Conservation (phyloP, 2,888 invertebrate genomes). For the Apamea epomidion region DNA sequence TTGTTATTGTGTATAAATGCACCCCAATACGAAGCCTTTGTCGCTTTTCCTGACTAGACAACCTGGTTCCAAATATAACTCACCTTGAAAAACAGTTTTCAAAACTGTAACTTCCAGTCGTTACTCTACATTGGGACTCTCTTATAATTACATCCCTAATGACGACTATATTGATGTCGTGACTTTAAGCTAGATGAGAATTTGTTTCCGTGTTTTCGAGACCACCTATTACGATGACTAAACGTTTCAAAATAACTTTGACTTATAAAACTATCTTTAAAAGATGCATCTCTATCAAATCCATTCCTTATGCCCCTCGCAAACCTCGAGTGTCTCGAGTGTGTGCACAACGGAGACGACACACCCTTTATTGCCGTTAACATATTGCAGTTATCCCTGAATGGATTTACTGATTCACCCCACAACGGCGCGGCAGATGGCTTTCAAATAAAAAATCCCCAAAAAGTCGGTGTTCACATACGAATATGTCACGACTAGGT, state of each 20-base stretch:
- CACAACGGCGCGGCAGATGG: not conserved
- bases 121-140: not conserved
- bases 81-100: not conserved
- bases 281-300: not conserved
- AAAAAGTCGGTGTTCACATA: not conserved
- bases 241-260: not conserved
- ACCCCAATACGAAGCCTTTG: too few relatives aligned
- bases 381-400: not conserved
- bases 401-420: conserved; percentile 8
- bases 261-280: not conserved
- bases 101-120: not conserved
- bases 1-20: too few relatives aligned
- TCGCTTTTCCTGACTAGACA: too few relatives aligned
- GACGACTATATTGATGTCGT: not conserved
- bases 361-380: not conserved
- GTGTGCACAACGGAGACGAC: not conserved
- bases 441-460: conserved; percentile 4
- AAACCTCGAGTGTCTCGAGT: not conserved
- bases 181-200: too few relatives aligned
- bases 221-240: not conserved
- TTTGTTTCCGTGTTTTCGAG: not conserved
- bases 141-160: not conserved
- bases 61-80: too few relatives aligned
- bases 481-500: not conserved
- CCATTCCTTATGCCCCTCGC: too few relatives aligned